Evolutionary conservation across 1,140 invertebrate species (phyloP), one percentile per base, ranked within the genome.

Genomic region (Cydia fagiglandana): DNA sequence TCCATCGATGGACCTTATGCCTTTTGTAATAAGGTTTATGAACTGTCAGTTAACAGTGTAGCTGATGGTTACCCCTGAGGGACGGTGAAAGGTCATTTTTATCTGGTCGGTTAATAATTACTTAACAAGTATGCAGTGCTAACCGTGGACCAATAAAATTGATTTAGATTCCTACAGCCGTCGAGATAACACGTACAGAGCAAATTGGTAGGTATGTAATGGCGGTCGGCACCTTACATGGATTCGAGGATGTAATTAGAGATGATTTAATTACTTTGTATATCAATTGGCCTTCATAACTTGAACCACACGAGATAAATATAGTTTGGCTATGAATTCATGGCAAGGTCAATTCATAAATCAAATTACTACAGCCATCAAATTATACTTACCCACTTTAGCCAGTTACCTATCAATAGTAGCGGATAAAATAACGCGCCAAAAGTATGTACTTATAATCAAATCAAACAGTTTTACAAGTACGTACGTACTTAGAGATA

Each of bases 141-240:
- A 82, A 61, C 75, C 74, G 76, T 80, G 78, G 77, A 64, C 84
- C 83, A 86, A 88, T 85, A 84, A 88, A 88, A 89, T 89, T 89
- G 88, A 89, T 88, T 88, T 88, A 89, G 84, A 88, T 89, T 82
- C 79, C 82, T 82, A 30, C 30, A 56, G 64, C 28, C 64, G 5
- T 30, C 4, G 30, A n/a, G 30, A 68, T 38, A 4, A 34, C 64
- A 68, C 24, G 24, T 64, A 64, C 20, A 30, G 64, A 34, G 34
- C 64, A 68, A 68, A 68, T 68, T 68, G 64, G 64, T 28, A 15
- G 64, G 20, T 68, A 68, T 30, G 13, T 68, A 34, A 68, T 68
- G 34, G 64, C 30, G 30, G 28, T 13, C 47, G 53, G n/a, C 53
- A 56, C 53, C 15, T 56, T 17, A 17, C 4, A 56, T 9, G 47